Evolutionary conservation across 92 coral and sea anemone species (phyloP).

Genomic region (Phenganax stokvisi): DNA sequence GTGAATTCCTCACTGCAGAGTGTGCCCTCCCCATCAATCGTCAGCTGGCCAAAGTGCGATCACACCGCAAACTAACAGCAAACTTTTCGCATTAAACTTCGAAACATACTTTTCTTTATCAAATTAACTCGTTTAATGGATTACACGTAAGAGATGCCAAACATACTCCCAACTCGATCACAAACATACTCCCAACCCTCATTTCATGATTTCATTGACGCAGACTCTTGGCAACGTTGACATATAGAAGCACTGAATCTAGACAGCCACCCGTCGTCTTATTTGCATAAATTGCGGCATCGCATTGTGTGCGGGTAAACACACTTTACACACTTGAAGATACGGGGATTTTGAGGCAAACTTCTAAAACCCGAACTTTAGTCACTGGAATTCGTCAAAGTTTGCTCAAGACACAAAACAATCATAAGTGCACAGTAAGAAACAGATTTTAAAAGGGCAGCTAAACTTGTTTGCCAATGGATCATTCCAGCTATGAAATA

Average conservation of each 20-base stretch:
- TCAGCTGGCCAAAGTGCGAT: neutral
- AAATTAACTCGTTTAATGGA: neutral
- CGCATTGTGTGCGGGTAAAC: slow-evolving; percentile 9
- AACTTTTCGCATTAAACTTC: neutral
- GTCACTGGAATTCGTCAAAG: neutral
- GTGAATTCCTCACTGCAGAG: neutral
- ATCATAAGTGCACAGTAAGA: too few species aligned
- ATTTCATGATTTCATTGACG: slow-evolving; percentile 2
- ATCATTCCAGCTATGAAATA: too few species aligned
- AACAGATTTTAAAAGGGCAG: too few species aligned
- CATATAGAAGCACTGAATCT: neutral
- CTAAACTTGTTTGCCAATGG: too few species aligned
- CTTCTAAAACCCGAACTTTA: neutral
- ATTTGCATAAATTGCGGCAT: slow-evolving; percentile 16
- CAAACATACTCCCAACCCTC: neutral
- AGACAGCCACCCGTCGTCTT: slow-evolving; percentile 15
- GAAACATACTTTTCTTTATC: neutral
- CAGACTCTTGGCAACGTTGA: slow-evolving; percentile 11
- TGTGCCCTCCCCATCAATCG: neutral
- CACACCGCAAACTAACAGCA: neutral
- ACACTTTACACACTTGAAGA: slow-evolving; percentile 1
- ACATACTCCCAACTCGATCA: neutral
- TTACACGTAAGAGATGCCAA: neutral
- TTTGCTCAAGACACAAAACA: too few species aligned
- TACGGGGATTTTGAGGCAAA: neutral